phyloP scores from a whole-genome alignment of 2,797 vertebrate genomes.

The Manis pentadactyla region DNA sequence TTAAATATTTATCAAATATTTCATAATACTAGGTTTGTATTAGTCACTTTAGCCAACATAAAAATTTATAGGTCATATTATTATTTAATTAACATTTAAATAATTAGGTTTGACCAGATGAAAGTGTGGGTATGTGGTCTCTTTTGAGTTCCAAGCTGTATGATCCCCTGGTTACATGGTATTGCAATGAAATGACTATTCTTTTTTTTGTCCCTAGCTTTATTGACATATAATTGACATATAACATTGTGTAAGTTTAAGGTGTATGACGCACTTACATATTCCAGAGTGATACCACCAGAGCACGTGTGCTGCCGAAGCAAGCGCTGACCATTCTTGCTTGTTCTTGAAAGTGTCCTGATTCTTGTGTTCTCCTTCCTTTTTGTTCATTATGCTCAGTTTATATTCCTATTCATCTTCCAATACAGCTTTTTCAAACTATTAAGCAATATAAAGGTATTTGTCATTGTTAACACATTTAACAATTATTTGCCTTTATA shows the following conservation, averaged over 20 bases:
- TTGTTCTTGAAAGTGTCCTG: background rate
- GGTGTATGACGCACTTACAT: background rate
- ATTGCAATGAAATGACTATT: background rate
- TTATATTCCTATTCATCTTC: background rate
- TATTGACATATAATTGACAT: background rate
- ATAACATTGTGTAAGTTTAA: background rate
- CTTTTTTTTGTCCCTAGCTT: background rate
- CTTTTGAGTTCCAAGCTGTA: background rate
- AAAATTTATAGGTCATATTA: background rate
- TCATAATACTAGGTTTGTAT: background rate
- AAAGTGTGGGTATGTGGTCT: background rate
- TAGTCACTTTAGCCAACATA: background rate
- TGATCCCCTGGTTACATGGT: background rate
- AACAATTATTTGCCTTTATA: background rate
- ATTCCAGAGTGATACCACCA: background rate
- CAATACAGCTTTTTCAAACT: background rate
- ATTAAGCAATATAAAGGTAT: background rate
- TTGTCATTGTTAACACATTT: background rate
- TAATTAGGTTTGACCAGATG: background rate
- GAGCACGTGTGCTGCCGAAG: background rate
- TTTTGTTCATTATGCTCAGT: background rate
- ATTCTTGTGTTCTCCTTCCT: background rate
- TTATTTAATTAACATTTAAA: conserved; percentile 22
- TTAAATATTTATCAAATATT: background rate
- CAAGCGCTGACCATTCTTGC: background rate